These are phyloP conservation scores for Monopis laevigella DNA, from an alignment of 2,888 invertebrate genomes.

Conservation along the genomic window DNA sequence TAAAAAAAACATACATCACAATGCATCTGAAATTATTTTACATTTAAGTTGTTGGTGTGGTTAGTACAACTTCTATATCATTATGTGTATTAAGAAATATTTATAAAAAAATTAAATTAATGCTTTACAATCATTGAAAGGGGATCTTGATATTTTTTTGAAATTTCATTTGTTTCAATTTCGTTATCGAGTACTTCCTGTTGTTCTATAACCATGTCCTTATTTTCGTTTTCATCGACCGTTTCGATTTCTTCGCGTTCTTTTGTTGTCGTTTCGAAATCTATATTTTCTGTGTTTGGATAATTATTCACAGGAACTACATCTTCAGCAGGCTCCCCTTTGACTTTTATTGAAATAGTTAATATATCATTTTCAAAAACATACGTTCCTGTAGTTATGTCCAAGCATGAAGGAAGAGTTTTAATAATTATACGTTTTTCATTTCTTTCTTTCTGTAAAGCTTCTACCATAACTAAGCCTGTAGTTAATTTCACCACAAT, in stretches of 20 bases:
- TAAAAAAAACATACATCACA: too few relatives aligned
- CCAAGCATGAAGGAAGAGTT: slow-evolving; percentile 32
- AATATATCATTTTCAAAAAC: slow-evolving; percentile 31
- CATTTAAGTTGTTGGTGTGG: too few relatives aligned
- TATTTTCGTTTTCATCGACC: slow-evolving; percentile 27
- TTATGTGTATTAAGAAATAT: too few relatives aligned
- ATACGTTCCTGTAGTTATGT: slow-evolving; percentile 38
- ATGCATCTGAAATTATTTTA: too few relatives aligned
- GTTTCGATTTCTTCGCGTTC: slow-evolving; percentile 38
- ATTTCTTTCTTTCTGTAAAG: slow-evolving; percentile 27
- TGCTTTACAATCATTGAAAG: too few relatives aligned
- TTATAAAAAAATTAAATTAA: too few relatives aligned
- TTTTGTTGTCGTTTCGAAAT: slow-evolving; percentile 12
- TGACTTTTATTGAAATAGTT: slow-evolving; percentile 37
- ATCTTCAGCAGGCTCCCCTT: not conserved
- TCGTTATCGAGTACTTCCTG: too few relatives aligned
- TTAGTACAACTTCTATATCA: too few relatives aligned
- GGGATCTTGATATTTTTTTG: too few relatives aligned
- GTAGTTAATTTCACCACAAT: slow-evolving; percentile 45
- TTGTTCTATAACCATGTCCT: slow-evolving; percentile 30
- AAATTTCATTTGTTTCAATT: too few relatives aligned
- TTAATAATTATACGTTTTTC: slow-evolving; percentile 31
- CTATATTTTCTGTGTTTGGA: not conserved
- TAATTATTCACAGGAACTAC: not conserved
- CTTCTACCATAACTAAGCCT: slow-evolving; percentile 45